phyloP scores from a whole-genome alignment of 2,113 vertebrate species.

The Amphiprion ocellaris region DNA sequence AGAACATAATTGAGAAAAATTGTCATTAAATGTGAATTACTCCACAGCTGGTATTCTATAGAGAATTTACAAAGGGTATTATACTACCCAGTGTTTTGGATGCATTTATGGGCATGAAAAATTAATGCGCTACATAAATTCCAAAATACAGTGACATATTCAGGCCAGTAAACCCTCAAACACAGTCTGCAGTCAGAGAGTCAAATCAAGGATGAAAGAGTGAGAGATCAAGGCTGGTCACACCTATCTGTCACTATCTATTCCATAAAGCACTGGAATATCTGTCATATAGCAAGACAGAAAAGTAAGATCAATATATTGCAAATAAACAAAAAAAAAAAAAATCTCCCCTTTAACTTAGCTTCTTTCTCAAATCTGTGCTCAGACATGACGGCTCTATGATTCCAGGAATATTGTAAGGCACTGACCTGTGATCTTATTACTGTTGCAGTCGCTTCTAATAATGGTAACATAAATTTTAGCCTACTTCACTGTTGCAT shows the following conservation, averaged over 20 bases:
- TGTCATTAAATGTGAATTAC: constrained; percentile 4
- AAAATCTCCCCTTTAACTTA: constrained; percentile 2
- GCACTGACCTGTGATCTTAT: constrained; percentile 29
- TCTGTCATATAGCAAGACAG: constrained; percentile 25
- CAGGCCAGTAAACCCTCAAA: constrained; percentile 56
- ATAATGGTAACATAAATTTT: constrained; percentile 40
- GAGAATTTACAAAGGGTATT: not conserved
- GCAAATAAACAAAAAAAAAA: constrained; percentile 8
- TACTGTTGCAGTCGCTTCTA: constrained; percentile 10
- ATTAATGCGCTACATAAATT: constrained; percentile 24
- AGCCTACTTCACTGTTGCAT: constrained; percentile 7
- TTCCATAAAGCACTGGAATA: constrained; percentile 13
- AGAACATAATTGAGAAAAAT: constrained; percentile 6
- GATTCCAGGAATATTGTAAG: constrained; percentile 33
- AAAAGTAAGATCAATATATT: constrained; percentile 48
- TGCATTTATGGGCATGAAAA: constrained; percentile 1
- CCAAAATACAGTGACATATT: constrained; percentile 59
- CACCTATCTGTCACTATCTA: constrained; percentile 28
- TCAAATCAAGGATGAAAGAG: constrained; percentile 60
- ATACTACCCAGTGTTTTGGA: constrained; percentile 19
- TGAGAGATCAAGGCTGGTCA: constrained; percentile 46
- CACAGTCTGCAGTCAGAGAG: constrained; percentile 32
- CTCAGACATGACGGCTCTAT: constrained; percentile 7
- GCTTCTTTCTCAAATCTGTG: constrained; percentile 13
- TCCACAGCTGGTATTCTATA: not conserved